These are phyloP conservation scores for Stenotaenia linearis DNA, from an alignment of 2,888 invertebrate genomes.

Conservation along the genomic window DNA sequence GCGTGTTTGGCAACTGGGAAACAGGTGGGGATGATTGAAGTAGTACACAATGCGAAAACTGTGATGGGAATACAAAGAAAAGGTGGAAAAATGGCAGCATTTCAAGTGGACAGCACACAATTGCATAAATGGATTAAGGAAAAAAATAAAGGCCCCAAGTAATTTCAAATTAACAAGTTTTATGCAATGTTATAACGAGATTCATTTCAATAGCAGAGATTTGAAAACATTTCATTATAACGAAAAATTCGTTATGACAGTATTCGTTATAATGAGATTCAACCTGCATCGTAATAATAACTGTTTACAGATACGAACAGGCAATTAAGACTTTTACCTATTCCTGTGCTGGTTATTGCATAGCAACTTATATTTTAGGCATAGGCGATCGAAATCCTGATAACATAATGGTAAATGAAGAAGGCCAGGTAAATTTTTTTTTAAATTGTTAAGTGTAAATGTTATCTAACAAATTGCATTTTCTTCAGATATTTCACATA, in stretches of 20 bases:
- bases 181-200: too few relatives aligned
- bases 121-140: conserved; percentile 54
- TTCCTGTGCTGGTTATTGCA: conserved; percentile 59
- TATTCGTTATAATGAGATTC: not conserved
- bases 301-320: conserved; percentile 49
- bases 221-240: too few relatives aligned
- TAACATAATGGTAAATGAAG: conserved; percentile 58
- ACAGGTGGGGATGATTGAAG: conserved; percentile 51
- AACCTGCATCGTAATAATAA: not conserved
- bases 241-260: too few relatives aligned
- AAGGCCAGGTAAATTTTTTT: conserved; percentile 50
- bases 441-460: conserved; percentile 48
- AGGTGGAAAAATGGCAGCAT: conserved; percentile 50
- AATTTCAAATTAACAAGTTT: too few relatives aligned
- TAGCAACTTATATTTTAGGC: conserved; percentile 58
- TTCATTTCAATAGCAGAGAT: too few relatives aligned
- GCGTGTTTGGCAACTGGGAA: conserved; percentile 56
- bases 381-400: conserved; percentile 59
- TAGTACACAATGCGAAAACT: conserved; percentile 55
- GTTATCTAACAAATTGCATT: conserved; percentile 57
- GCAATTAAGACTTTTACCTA: conserved; percentile 56
- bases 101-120: conserved; percentile 52
- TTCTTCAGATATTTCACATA: conserved; percentile 77
- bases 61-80: conserved; percentile 55
- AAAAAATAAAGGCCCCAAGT: conserved; percentile 46